Base-by-base conservation (phyloP, 2,888 invertebrate species). In the Drosophila nr. medialis region DNA sequence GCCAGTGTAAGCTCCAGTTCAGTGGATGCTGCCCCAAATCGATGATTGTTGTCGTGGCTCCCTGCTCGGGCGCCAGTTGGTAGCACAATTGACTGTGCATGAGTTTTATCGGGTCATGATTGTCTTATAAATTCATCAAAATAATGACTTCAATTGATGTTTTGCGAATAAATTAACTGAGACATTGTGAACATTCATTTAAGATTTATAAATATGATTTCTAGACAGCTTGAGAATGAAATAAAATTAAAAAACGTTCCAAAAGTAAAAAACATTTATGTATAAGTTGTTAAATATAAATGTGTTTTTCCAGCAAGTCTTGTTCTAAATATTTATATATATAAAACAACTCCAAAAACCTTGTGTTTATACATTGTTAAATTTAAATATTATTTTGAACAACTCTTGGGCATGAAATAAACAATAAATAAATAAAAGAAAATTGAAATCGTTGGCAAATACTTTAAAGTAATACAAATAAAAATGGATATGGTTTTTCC, bases 121-220 rank as follows among this genome's bases (percentile, higher is more conserved):
- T 80, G 70, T 70, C 63, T 80, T 68, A 63, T 56, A 58, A 64
- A 66, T 81, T 64, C 53, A 66, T 72, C 68, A 77, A 51, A 38
- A 29, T 29, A 21, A 64, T 42, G 38, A 32, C 40, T 38, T 53
- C 10, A 74, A 67, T 53, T 50, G 21, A 30, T 61, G 21, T 11
- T 8, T 21, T 29, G 27, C 7, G 21, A 50, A 27, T 49, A 34
- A 27, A 13, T 34, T n/a, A 49, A 6, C 21, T 21, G n/a, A 45
- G 13, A 1, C 29, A 50, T 13, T 30, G 50, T 30, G 11, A 18
- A 30, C 24, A 49, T 49, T 8, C 8, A 8, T 45, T 45, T 8
- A 13, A 15, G 8, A 8, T 24, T 15, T 24, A 15, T 4, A 45
- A 27, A 45, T 8, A 24, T 24, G 2, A 45, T 45, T 45, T 42